Base-by-base conservation (phyloP, 1,140 invertebrate genomes). In the Bombus sibiricus region DNA sequence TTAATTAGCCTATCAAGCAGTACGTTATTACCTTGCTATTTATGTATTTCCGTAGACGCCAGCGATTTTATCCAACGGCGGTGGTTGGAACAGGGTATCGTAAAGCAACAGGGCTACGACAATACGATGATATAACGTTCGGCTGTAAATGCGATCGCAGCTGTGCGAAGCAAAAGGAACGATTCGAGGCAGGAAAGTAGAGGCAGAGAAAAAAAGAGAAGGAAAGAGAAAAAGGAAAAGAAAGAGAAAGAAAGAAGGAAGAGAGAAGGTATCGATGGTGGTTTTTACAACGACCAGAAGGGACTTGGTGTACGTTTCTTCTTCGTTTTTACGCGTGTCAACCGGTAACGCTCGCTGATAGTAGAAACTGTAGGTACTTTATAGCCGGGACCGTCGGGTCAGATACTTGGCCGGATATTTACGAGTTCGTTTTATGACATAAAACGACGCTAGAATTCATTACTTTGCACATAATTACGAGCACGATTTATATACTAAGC, bases 401-500 rank as follows among this genome's bases (percentile, higher is more conserved):
- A 53, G 76, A 39, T 80, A 79, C 43, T 79, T 34, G 12, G 25
- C 22, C 22, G 76, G 34, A 41, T 89, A 82, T 89, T 89, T 88
- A 89, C 73, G 82, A 66, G 84, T 83, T 71, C 64, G 73, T 68
- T 88, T 86, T 75, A 76, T 76, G 83, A 89, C 79, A 68, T 69
- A 83, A 79, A 89, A 80, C 77, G 75, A 86, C 76, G 66, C 78
- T 80, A 80, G 83, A 87, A 88, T 89, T 86, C 87, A 89, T 89
- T 89, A 86, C 69, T 79, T 75, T 39, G 72, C 87, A 72, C 87
- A 32, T 88, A 89, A 89, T 88, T 87, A 85, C 74, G 13, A n/a
- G 34, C 66, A 47, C 28, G 80, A 88, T 89, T 89, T 88, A 89
- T 88, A 59, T 71, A 77, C 64, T 81, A 37, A 13, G 18, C 13